A percentile compares a stretch with the other conserved stretches of the same genome.
These are phyloP conservation scores for Exocentrus adspersus DNA, from an alignment of 2,888 invertebrate species.

Conservation along the genomic window DNA sequence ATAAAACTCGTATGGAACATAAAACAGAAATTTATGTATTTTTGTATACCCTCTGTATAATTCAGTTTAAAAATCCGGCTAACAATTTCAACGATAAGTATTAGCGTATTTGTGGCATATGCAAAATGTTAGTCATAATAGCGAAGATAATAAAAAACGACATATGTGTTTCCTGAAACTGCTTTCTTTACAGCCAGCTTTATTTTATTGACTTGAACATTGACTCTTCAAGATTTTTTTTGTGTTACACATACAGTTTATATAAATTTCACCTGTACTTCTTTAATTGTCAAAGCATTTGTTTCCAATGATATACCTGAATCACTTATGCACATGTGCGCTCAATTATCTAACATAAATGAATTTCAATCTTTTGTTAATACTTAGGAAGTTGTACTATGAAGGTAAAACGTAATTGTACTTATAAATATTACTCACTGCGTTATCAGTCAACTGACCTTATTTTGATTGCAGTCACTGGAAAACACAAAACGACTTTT, in stretches of 20 bases:
- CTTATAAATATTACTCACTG: conserved; percentile 25
- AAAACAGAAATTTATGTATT: too few relatives aligned
- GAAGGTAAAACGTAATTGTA: conserved; percentile 18
- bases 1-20: too few relatives aligned
- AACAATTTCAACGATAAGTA: not conserved
- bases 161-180: not conserved
- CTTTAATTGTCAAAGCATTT: too few relatives aligned
- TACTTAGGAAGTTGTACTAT: conserved; percentile 20
- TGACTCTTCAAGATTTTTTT: too few relatives aligned
- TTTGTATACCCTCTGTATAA: not conserved
- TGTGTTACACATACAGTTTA: not conserved
- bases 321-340: conserved; percentile 10
- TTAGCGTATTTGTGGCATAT: not conserved
- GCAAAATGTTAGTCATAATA: conserved; percentile 1
- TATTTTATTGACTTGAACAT: not conserved
- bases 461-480: conserved; percentile 29
- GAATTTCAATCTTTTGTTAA: conserved; percentile 12
- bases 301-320: not conserved
- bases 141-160: not conserved
- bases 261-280: not conserved
- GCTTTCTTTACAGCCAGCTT: not conserved
- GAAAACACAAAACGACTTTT: conserved; percentile 8
- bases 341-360: conserved; percentile 8
- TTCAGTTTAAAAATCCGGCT: not conserved
- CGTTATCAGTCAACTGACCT: conserved; percentile 33